phyloP scores from a whole-genome alignment of 2,888 invertebrate species.

The Trissolcus brochymenae region DNA sequence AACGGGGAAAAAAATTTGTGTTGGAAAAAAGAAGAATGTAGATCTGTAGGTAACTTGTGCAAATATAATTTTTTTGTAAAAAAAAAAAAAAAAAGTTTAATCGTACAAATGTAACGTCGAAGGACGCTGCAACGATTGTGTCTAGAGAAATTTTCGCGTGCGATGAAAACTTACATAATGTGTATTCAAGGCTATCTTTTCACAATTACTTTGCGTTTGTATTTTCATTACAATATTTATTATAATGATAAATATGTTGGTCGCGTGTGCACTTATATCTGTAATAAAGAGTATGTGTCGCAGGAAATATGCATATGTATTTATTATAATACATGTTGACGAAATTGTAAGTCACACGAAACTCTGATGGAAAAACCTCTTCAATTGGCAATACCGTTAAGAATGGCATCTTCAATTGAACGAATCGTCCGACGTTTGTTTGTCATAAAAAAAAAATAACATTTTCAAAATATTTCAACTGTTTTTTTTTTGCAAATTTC shows the following conservation, averaged over 20 bases:
- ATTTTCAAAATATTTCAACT: too few species aligned
- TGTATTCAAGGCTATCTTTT: slow-evolving; percentile 58
- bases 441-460: slow-evolving; percentile 7
- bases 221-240: slow-evolving; percentile 59
- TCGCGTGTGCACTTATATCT: slow-evolving; percentile 51
- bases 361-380: slow-evolving; percentile 2
- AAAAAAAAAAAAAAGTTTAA: too few species aligned
- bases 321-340: slow-evolving; percentile 41
- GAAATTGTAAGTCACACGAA: slow-evolving; percentile 29
- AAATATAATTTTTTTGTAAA: too few species aligned
- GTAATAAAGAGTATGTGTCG: slow-evolving; percentile 37
- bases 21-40: not conserved
- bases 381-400: not conserved
- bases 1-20: too few species aligned
- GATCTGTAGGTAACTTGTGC: not conserved
- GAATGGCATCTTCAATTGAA: too few species aligned
- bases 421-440: too few species aligned
- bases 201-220: slow-evolving; percentile 57
- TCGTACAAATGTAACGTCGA: slow-evolving; percentile 38
- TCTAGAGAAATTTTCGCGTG: slow-evolving; percentile 59
- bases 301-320: slow-evolving; percentile 53
- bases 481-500: too few species aligned
- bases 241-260: slow-evolving; percentile 56
- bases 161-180: slow-evolving; percentile 58
- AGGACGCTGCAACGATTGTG: slow-evolving; percentile 55